Evolutionary conservation across 92 coral and sea anemone species (phyloP).

Genomic region (Palythoa caribaeorum): DNA sequence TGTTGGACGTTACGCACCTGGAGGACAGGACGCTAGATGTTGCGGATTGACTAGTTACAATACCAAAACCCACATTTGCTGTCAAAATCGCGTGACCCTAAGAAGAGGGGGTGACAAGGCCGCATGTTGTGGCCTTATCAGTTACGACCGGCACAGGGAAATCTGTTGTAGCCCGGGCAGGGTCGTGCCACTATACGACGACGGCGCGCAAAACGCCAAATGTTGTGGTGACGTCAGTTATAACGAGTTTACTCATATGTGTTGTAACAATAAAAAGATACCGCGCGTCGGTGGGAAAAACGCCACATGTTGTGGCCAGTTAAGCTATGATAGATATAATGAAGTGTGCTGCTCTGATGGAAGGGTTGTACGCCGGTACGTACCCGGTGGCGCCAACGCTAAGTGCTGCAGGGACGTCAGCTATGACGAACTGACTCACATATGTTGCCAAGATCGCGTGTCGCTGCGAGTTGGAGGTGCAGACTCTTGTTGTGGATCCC

Average conservation of each 20-base stretch:
- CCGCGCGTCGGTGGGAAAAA: constrained; percentile 33
- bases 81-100: not conserved
- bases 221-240: constrained; percentile 56
- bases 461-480: constrained; percentile 20
- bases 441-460: constrained; percentile 53
- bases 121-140: constrained; percentile 46
- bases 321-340: constrained; percentile 17
- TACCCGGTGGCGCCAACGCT: constrained; percentile 52
- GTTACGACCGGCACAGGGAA: constrained; percentile 38
- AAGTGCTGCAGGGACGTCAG: constrained; percentile 44
- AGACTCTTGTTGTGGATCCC: constrained; percentile 46
- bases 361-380: constrained; percentile 42
- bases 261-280: constrained; percentile 28
- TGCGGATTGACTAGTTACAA: constrained; percentile 47
- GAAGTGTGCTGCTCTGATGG: constrained; percentile 45
- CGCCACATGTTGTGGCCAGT: constrained; percentile 50
- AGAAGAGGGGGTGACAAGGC: constrained; percentile 44
- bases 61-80: constrained; percentile 44
- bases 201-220: constrained; percentile 41
- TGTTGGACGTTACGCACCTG: constrained; percentile 34
- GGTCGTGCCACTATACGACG: constrained; percentile 16
- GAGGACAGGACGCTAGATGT: constrained; percentile 41
- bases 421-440: constrained; percentile 34
- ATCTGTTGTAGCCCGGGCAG: constrained; percentile 48
- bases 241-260: constrained; percentile 44